Percentiles rank a stretch among this genome's conserved stretches.
phyloP scores from a whole-genome alignment of 2,797 vertebrate species.

The Ciconia nigra region DNA sequence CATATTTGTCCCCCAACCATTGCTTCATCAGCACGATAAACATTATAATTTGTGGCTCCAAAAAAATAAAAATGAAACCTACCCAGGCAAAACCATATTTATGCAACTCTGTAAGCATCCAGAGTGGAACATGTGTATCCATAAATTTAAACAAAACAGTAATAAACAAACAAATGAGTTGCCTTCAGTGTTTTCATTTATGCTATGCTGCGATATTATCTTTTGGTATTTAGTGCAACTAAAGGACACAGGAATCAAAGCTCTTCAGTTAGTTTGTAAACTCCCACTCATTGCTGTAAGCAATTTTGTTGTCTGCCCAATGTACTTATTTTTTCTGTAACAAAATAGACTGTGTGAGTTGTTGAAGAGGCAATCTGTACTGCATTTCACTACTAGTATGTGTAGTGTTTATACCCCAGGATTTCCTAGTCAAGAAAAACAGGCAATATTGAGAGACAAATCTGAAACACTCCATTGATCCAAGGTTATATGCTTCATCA shows the following conservation, averaged over 20 bases:
- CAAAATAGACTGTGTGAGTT: not conserved
- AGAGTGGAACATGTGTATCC: not conserved
- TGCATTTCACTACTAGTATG: not conserved
- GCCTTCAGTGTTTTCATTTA: not conserved
- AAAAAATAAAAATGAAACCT: not conserved
- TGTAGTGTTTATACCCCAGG: not conserved
- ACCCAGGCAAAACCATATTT: not conserved
- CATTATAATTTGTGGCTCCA: constrained; percentile 56
- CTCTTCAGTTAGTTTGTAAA: constrained; percentile 2
- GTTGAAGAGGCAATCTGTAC: not conserved
- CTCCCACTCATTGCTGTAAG: not conserved
- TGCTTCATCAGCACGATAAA: constrained; percentile 65
- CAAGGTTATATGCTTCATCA: not conserved
- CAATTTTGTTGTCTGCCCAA: constrained; percentile 9
- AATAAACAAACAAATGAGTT: constrained; percentile 4
- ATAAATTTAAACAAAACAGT: not conserved
- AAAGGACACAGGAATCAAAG: not conserved
- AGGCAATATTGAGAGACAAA: not conserved
- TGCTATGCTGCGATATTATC: not conserved
- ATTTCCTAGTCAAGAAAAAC: not conserved
- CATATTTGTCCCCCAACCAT: constrained; percentile 61
- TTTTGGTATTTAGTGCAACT: not conserved
- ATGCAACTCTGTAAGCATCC: not conserved
- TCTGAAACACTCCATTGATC: not conserved
- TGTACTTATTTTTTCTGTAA: not conserved